These are phyloP conservation scores for Heteropelma amictum DNA, from an alignment of 2,888 invertebrate genomes.

Conservation along the genomic window DNA sequence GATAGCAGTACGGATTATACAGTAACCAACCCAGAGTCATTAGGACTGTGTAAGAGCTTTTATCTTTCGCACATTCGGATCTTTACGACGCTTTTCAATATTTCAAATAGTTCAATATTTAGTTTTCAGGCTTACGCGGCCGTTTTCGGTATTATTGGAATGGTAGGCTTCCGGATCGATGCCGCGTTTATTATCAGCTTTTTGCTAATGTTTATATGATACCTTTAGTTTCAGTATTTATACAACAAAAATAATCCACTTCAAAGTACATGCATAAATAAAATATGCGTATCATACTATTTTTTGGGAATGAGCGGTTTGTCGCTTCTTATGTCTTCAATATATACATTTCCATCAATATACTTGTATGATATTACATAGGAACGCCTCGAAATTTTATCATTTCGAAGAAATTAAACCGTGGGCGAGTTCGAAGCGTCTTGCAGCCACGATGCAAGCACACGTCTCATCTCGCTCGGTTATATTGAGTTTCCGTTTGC, in stretches of 20 bases:
- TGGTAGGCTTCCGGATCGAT: too few species aligned
- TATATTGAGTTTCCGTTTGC: conserved; percentile 54
- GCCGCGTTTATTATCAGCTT: too few species aligned
- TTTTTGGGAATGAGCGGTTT: conserved; percentile 43
- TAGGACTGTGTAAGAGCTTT: background rate
- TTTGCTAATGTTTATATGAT: too few species aligned
- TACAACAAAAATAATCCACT: background rate
- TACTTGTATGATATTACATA: background rate
- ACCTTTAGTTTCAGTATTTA: background rate
- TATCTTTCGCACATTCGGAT: conserved; percentile 4
- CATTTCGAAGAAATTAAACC: conserved; percentile 36
- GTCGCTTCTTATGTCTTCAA: conserved; percentile 15
- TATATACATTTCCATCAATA: background rate
- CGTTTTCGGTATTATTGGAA: too few species aligned
- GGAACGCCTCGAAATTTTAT: conserved; percentile 48
- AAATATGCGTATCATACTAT: background rate
- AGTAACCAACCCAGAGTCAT: conserved; percentile 35
- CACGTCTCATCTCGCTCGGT: conserved; percentile 38
- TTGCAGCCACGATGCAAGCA: conserved; percentile 34
- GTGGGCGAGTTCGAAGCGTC: conserved; percentile 55
- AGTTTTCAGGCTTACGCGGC: too few species aligned
- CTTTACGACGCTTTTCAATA: background rate
- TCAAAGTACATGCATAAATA: background rate
- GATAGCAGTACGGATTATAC: conserved; percentile 3
- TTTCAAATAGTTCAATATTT: background rate